Evolutionary conservation across 1,140 invertebrate species (phyloP), one percentile per base, ranked within the genome.

Genomic region (Listronotus oregonensis): DNA sequence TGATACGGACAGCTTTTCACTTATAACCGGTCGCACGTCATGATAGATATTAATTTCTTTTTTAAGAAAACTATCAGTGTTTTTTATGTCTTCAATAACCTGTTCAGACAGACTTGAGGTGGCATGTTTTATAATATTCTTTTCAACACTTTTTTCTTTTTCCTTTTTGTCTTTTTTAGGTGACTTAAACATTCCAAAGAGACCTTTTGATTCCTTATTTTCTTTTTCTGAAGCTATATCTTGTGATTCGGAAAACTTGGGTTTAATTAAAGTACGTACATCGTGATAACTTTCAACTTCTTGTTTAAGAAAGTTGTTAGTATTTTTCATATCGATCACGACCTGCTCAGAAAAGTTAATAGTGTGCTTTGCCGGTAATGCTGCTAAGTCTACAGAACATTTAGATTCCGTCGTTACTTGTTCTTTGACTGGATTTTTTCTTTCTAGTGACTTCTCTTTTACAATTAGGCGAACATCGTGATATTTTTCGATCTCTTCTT

Each of bases 21-120:
- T 50, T 12, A 37, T 51, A 4, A 63, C 46, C 4, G 66, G 66
- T 18, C 61, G 34, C 2, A 71, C 69, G 39, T 74, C 73, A 57
- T 74, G 66, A 44, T 69, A 71, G 11, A 64, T 47, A 43, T 56
- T 39, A 0, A 74, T 52, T 66, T 74, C 73, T 18, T 52, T 54
- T 44, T 71, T 52, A 9, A 74, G 58, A 56, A 73, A 73, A 15
- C 47, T 17, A 47, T 50, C 44, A 10, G 69, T 67, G 7, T 71
- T 37, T 8, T 66, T 60, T 61, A 72, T 72, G 10, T 71, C 54
- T 31, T 56, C 37, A 40, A 66, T 8, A 37, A 59, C 63, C 42
- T 70, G 61, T 47, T 69, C 63, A 27, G 21, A 27, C 5, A 27
- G 21, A 27, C 21, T 27, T 14, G 69, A 66, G 8, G 66, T 32